A percentile compares a stretch with the other conserved stretches of the same genome.
Conservation (phyloP, 2,113 vertebrate genomes). For the Cottus gobio region DNA sequence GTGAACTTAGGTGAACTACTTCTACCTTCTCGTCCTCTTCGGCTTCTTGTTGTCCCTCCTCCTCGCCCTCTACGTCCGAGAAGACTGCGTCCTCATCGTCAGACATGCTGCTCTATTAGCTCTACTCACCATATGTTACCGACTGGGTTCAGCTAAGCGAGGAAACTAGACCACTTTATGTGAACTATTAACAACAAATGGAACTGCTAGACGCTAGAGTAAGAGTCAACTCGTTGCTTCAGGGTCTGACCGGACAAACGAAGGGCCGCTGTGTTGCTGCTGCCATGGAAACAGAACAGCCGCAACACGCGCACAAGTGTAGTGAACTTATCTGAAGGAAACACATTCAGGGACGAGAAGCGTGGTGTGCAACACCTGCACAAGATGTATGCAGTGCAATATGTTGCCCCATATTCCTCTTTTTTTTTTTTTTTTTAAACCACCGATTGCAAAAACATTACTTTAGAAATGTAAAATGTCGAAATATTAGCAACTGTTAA, state of each 20-base stretch:
- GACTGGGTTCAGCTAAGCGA: not conserved
- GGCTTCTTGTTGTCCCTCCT: conserved; percentile 3
- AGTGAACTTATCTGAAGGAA: too few species aligned
- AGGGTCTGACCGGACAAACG: not conserved
- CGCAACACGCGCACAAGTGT: not conserved
- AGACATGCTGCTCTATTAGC: conserved; percentile 34
- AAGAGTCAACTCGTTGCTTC: too few species aligned
- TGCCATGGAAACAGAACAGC: conserved; percentile 56
- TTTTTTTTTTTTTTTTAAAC: conserved; percentile 13
- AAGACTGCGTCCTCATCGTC: conserved; percentile 52
- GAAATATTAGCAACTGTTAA: conserved; percentile 6
- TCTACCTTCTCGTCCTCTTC: conserved; percentile 45
- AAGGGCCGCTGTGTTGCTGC: not conserved
- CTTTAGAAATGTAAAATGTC: conserved; percentile 45
- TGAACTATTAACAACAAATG: not conserved
- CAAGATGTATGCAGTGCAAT: not conserved
- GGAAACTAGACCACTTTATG: not conserved
- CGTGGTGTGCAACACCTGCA: not conserved
- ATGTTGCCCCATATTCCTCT: conserved; percentile 51
- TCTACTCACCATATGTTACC: not conserved
- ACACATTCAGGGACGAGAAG: not conserved
- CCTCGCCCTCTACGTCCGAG: conserved; percentile 59
- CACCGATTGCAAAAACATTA: conserved; percentile 19
- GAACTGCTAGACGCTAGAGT: not conserved
- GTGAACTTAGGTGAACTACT: not conserved